Conservation (phyloP, 2,113 vertebrate genomes). For the Rissa tridactyla region DNA sequence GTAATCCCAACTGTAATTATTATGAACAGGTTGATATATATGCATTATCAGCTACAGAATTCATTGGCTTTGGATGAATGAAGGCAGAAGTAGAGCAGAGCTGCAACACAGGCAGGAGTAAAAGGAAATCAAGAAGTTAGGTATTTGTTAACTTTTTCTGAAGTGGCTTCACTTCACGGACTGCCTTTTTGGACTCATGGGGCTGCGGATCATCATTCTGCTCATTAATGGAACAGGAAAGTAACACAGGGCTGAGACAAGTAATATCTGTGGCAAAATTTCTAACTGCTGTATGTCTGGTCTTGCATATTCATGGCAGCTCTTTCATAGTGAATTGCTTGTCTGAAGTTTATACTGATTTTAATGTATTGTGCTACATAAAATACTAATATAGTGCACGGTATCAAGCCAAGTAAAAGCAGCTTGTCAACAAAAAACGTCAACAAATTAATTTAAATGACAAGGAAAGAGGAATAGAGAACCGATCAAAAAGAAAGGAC, state of each 20-base stretch:
- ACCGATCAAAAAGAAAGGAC: neutral
- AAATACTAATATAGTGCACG: neutral
- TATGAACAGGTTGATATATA: constrained; percentile 39
- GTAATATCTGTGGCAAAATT: neutral
- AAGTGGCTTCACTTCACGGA: neutral
- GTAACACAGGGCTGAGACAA: neutral
- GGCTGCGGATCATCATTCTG: neutral
- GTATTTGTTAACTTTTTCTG: constrained; percentile 2
- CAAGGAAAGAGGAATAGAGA: neutral
- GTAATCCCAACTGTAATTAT: constrained; percentile 40
- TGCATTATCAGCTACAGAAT: constrained; percentile 26
- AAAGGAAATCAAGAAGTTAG: neutral
- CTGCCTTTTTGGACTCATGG: neutral
- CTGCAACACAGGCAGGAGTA: neutral
- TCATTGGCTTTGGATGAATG: constrained; percentile 29
- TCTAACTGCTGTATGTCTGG: neutral
- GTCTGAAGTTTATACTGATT: neutral
- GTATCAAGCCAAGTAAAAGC: no score
- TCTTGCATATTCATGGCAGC: neutral
- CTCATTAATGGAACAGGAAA: neutral
- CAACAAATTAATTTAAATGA: neutral
- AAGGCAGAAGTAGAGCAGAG: neutral
- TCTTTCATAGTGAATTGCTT: neutral
- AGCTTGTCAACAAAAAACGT: neutral
- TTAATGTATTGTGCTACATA: neutral